phyloP scores from a whole-genome alignment of 2,797 vertebrate species.

The Malacoctenus gilli region DNA sequence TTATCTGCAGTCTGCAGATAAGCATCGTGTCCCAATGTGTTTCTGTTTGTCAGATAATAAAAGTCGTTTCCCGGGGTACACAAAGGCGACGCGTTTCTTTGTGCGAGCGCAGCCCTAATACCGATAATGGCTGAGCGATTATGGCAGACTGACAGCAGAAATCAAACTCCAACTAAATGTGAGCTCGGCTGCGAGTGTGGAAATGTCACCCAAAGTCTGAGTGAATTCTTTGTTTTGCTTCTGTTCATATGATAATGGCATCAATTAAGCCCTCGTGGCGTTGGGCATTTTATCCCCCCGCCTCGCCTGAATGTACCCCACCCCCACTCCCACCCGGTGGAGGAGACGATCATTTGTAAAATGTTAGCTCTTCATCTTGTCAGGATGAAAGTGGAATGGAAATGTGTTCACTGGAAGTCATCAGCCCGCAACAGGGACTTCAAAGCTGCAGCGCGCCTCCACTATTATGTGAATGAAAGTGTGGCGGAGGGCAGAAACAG shows the following conservation, averaged over 20 bases:
- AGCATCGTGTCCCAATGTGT: constrained; percentile 48
- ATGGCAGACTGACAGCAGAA: constrained; percentile 63
- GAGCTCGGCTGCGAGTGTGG: constrained; percentile 45
- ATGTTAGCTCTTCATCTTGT: constrained; percentile 62
- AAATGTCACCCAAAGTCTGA: constrained; percentile 58
- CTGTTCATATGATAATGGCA: constrained; percentile 65
- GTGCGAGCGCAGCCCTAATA: constrained; percentile 46
- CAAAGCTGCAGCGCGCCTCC: constrained; percentile 62
- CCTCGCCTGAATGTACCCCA: constrained; percentile 31
- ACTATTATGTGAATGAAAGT: constrained; percentile 55
- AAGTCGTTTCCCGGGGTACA: constrained; percentile 48
- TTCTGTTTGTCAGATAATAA: constrained; percentile 61
- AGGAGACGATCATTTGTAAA: constrained; percentile 46
- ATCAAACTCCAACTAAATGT: constrained; percentile 58
- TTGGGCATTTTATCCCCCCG: constrained; percentile 45
- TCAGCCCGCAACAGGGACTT: constrained; percentile 62
- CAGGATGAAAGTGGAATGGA: constrained; percentile 72
- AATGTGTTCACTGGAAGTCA: constrained; percentile 69
- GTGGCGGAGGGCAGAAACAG: constrained; percentile 11
- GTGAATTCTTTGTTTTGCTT: constrained; percentile 66
- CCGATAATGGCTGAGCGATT: constrained; percentile 69
- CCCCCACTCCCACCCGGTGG: constrained; percentile 7
- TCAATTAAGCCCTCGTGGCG: constrained; percentile 64
- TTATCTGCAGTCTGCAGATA: constrained; percentile 27
- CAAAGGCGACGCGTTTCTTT: constrained; percentile 53